Conservation (phyloP, 2,113 vertebrate species). For the Syngnathus floridae region DNA sequence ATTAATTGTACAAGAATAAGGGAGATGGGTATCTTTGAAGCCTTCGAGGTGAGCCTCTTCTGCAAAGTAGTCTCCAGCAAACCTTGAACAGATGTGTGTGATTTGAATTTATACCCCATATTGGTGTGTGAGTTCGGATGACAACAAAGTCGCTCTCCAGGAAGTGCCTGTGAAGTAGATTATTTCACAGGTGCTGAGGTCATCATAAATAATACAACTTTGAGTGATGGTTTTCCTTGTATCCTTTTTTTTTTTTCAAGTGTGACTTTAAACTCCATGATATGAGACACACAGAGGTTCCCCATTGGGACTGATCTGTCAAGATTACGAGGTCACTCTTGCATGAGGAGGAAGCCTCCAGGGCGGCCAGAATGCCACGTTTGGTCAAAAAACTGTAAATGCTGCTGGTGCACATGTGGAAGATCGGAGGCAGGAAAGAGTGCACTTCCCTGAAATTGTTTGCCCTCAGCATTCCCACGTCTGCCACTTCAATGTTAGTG, state of each 20-base stretch:
- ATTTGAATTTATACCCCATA: constrained; percentile 9
- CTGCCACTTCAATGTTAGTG: constrained; percentile 43
- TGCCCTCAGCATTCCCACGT: constrained; percentile 34
- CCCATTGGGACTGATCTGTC: constrained; percentile 21
- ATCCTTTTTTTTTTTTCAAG: constrained; percentile 28
- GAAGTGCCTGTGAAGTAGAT: constrained; percentile 43
- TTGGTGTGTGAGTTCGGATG: neutral
- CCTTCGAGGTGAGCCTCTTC: neutral
- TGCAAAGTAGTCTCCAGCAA: neutral
- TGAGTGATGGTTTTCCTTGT: constrained; percentile 21
- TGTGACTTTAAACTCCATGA: constrained; percentile 23
- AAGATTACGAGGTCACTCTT: constrained; percentile 19
- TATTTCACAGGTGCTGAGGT: constrained; percentile 34
- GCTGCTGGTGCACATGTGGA: constrained; percentile 47
- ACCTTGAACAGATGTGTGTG: neutral
- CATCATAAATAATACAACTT: constrained; percentile 14
- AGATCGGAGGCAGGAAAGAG: constrained; percentile 65
- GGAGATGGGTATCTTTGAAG: neutral
- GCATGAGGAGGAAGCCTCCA: constrained; percentile 9
- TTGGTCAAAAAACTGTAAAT: constrained; percentile 47
- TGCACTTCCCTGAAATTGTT: constrained; percentile 42
- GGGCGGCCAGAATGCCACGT: constrained; percentile 33
- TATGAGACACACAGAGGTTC: constrained; percentile 21
- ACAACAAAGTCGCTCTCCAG: neutral
- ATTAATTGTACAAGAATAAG: no score